Evolutionary conservation across 1,140 invertebrate species (phyloP), one percentile per base, ranked within the genome.

Genomic region (Drosophila kohkoa): DNA sequence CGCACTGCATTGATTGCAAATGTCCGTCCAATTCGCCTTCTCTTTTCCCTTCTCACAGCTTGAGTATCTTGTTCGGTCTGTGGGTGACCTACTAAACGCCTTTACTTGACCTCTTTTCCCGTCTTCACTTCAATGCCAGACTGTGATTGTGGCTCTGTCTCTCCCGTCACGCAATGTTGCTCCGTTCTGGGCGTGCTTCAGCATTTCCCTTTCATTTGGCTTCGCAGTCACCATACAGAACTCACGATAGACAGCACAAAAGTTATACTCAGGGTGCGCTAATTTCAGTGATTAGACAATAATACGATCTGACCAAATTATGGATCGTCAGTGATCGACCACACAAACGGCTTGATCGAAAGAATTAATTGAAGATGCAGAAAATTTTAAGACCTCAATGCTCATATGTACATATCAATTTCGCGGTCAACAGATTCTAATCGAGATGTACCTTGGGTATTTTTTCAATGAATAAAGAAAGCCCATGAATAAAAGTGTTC

Each of bases 151-250:
- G 52, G 1, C 28, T 49, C 28, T 38, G 57, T 58, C 55, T 68
- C 43, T 54, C 65, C 32, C 80, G 83, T 83, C 82, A 87, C 82
- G 82, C 82, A 87, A 87, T 59, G 54, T 43, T 69, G 82, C 69
- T 15, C 48, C n/a, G 80, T 68, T 79, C 83, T 88, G 77, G 83
- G 73, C 83, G 73, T 87, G 83, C 82, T 88, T 41, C 41, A 66
- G 80, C 83, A 83, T 87, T 87, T 87, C 82, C 82, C 83, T 87
- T 87, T 87, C 83, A 64, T 77, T 72, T 57, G 43, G 20, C 38
- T 54, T 35, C 41, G 43, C 16, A 71, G 38, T 16, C 25, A 6
- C 16, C 49, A 55, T 68, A 45, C 41, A 13, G 16, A 20, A 32
- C n/a, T 1, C n/a, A 4, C 10, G 45, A 46, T 11, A 55, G 13